phyloP scores from a whole-genome alignment of 1,140 invertebrate genomes.

The Ylistrum balloti region DNA sequence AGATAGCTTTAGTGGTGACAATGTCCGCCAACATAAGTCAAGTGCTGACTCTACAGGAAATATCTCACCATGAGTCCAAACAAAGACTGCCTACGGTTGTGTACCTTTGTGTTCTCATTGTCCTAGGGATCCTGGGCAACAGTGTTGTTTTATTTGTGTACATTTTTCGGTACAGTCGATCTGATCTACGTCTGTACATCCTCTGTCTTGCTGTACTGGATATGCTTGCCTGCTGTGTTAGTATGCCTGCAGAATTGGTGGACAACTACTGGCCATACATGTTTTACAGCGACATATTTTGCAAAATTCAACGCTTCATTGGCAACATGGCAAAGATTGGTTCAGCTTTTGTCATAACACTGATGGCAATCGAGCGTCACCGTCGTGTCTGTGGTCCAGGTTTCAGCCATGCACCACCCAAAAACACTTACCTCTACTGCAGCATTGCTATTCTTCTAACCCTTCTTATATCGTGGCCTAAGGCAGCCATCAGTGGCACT shows the following conservation, averaged over 20 bases:
- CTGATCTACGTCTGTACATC: slow-evolving; percentile 57
- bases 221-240: slow-evolving; percentile 52
- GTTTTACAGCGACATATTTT: slow-evolving; percentile 59
- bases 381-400: slow-evolving; percentile 58
- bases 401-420: slow-evolving; percentile 45
- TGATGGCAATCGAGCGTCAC: slow-evolving; percentile 58
- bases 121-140: slow-evolving; percentile 59
- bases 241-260: slow-evolving; percentile 56
- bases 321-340: slow-evolving; percentile 56
- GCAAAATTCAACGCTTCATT: slow-evolving; percentile 55
- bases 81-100: slow-evolving; percentile 59
- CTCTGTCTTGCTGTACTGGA: slow-evolving; percentile 56
- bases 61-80: slow-evolving; percentile 50
- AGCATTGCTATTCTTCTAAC: slow-evolving; percentile 46
- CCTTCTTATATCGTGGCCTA: slow-evolving; percentile 57
- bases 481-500: slow-evolving; percentile 56
- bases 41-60: slow-evolving; percentile 49
- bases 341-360: slow-evolving; percentile 60
- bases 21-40: slow-evolving; percentile 53
- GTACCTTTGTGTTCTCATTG: slow-evolving; percentile 54
- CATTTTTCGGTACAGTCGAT: slow-evolving; percentile 45
- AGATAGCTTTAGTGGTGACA: not conserved
- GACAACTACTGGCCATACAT: slow-evolving; percentile 60
- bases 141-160: slow-evolving; percentile 57
- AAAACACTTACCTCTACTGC: slow-evolving; percentile 47